phyloP scores from a whole-genome alignment of 2,113 vertebrate genomes.

The Halcyon malimbica region DNA sequence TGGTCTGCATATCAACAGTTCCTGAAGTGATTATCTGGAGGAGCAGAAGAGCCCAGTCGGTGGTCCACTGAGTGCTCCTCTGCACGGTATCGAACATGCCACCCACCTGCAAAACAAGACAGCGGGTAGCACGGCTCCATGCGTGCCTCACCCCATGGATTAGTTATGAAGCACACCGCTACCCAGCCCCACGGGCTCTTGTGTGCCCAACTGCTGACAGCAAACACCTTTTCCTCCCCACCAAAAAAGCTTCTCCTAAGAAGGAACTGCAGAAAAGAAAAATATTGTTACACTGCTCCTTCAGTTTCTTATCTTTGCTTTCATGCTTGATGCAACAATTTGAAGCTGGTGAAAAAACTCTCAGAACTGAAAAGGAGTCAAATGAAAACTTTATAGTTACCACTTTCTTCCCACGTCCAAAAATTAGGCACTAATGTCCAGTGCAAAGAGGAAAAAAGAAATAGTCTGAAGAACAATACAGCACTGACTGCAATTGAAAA shows the following conservation, averaged over 20 bases:
- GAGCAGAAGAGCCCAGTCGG: conserved; percentile 79
- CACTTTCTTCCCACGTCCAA: background rate
- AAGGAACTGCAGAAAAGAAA: background rate
- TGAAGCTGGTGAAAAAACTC: background rate
- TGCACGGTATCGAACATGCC: conserved; percentile 79
- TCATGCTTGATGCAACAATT: background rate
- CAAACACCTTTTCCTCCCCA: background rate
- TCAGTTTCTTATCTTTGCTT: background rate
- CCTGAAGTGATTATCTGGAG: conserved; percentile 78
- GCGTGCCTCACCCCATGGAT: rapidly evolving
- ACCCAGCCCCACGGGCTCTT: background rate
- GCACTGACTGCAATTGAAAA: background rate
- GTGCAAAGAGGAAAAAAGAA: background rate
- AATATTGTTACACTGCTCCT: background rate
- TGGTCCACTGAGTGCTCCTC: conserved; percentile 76
- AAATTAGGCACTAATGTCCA: background rate
- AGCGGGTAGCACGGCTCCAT: background rate
- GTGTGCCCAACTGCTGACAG: background rate
- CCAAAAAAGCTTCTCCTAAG: background rate
- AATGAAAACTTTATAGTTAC: background rate
- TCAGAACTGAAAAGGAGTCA: background rate
- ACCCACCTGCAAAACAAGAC: conserved; percentile 58
- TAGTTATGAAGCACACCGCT: background rate
- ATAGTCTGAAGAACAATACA: background rate
- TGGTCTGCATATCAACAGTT: conserved; percentile 77